Percentiles rank a stretch among this genome's conserved stretches.
phyloP scores from a whole-genome alignment of 2,113 vertebrate genomes.

The Copsychus sechellarum region DNA sequence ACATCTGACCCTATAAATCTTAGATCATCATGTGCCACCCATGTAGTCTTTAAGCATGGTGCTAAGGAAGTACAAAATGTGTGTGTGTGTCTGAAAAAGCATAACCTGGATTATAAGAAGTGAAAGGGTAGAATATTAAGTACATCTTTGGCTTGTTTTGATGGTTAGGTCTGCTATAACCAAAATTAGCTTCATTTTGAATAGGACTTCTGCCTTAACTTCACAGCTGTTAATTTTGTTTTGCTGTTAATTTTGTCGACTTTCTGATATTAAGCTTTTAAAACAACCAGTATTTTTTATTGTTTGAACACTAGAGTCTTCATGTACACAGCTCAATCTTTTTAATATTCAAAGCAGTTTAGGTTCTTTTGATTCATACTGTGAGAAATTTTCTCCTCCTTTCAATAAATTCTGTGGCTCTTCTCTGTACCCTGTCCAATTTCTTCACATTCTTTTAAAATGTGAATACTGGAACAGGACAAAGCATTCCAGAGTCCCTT shows the following conservation, averaged over 20 bases:
- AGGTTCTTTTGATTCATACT: conserved; percentile 5
- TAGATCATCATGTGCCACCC: neutral
- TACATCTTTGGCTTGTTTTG: neutral
- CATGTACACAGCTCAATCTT: neutral
- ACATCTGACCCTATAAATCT: neutral
- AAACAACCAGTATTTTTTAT: neutral
- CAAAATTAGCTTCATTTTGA: neutral
- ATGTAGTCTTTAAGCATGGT: neutral
- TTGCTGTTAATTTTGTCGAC: neutral
- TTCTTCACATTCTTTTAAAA: neutral
- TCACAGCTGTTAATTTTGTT: neutral
- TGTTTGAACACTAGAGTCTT: neutral
- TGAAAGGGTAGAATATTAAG: neutral
- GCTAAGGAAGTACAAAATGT: neutral
- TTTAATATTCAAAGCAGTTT: neutral
- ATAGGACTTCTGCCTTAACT: neutral
- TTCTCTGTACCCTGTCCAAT: neutral
- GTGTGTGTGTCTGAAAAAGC: neutral
- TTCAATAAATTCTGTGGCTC: conserved; percentile 9
- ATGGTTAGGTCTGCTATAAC: neutral
- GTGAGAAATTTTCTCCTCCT: neutral
- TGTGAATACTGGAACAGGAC: neutral
- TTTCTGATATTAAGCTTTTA: neutral
- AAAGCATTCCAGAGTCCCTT: neutral
- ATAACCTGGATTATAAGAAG: neutral